These are phyloP conservation scores for Melopsittacus undulatus DNA, from an alignment of 2,797 vertebrate species.

Conservation along the genomic window DNA sequence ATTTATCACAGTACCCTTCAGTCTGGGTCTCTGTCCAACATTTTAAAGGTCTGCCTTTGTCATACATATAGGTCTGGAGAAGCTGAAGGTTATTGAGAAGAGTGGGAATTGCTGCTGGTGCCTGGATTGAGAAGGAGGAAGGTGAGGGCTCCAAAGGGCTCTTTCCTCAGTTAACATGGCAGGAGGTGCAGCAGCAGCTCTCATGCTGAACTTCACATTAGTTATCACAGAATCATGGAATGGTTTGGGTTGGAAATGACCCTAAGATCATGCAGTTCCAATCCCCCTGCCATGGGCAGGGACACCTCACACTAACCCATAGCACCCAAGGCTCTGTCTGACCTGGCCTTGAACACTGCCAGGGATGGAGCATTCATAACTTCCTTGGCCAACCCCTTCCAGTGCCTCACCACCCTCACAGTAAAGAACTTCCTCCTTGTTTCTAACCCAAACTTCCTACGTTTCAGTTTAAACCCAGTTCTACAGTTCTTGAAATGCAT, in stretches of 20 bases:
- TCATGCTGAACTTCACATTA: background rate
- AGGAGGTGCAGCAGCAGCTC: background rate
- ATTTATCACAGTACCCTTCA: constrained; percentile 61
- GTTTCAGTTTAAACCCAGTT: background rate
- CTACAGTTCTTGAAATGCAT: background rate
- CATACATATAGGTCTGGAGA: background rate
- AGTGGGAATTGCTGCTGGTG: constrained; percentile 3
- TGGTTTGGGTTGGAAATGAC: background rate
- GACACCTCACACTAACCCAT: background rate
- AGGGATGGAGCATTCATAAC: background rate
- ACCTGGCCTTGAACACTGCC: background rate
- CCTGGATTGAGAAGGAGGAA: background rate
- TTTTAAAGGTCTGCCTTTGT: constrained; percentile 65
- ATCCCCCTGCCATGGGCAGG: background rate
- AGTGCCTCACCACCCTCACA: background rate
- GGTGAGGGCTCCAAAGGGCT: background rate
- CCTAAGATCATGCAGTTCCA: background rate
- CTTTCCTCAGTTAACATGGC: background rate
- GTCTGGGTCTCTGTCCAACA: constrained; percentile 50
- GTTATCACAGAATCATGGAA: background rate
- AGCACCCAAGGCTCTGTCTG: background rate
- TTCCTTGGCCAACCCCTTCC: background rate
- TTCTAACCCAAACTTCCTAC: background rate
- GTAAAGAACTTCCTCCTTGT: background rate
- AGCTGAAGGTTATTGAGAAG: constrained; percentile 47